Conservation (phyloP, 2,113 vertebrate species). For the Heterocephalus glaber region DNA sequence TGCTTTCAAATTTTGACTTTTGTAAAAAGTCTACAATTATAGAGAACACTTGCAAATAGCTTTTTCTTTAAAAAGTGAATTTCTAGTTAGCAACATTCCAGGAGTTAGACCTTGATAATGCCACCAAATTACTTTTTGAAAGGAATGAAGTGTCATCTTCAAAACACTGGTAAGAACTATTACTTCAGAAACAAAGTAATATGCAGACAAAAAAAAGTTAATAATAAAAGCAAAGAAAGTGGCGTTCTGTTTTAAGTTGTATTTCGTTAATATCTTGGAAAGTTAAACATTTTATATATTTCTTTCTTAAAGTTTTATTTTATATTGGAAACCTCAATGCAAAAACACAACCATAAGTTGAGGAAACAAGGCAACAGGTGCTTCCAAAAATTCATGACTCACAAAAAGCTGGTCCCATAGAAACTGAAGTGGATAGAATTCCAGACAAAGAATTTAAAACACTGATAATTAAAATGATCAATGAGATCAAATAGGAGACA, state of each 20-base stretch:
- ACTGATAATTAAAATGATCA: background rate
- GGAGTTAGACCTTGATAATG: background rate
- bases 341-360: background rate
- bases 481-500: background rate
- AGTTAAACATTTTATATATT: background rate
- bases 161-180: background rate
- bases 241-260: background rate
- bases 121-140: background rate
- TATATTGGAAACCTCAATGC: background rate
- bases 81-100: background rate
- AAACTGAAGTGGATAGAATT: background rate
- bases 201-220: background rate
- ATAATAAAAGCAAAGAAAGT: background rate
- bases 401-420: background rate
- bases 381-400: background rate
- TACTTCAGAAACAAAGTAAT: background rate
- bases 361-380: background rate
- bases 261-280: background rate
- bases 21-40: background rate
- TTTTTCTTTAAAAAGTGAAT: background rate
- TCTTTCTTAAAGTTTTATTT: slow-evolving; percentile 5
- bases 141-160: background rate
- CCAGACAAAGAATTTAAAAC: background rate
- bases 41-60: background rate
- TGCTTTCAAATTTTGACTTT: slow-evolving; percentile 4